Percentiles rank a stretch among this genome's conserved stretches.
Evolutionary conservation across 2,797 vertebrate genomes (phyloP).

Genomic region (Sebastolobus alascanus): DNA sequence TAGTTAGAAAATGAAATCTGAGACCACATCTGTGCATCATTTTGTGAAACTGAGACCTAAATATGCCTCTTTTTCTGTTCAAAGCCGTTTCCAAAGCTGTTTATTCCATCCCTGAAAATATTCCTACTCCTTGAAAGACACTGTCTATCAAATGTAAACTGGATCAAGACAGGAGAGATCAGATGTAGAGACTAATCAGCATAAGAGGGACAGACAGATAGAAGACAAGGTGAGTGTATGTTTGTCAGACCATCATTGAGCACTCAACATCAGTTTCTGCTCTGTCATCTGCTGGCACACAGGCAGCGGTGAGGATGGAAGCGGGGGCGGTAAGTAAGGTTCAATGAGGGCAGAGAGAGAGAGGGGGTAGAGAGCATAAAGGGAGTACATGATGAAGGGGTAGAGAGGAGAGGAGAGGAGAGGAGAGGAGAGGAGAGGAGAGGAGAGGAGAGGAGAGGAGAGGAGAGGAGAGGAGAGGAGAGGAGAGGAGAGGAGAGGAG

Average conservation of each 20-base stretch:
- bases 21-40: not conserved
- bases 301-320: conserved; percentile 10
- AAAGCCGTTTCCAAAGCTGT: not conserved
- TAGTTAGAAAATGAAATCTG: not conserved
- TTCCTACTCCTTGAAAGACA: not conserved
- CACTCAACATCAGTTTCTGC: conserved; percentile 64
- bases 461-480: not conserved
- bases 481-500: too few species aligned
- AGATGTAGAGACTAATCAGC: conserved; percentile 15
- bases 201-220: not conserved
- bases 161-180: conserved; percentile 5
- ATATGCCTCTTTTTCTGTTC: conserved; percentile 1
- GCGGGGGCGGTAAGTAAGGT: conserved; percentile 14
- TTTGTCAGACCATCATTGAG: conserved; percentile 67
- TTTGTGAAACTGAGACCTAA: not conserved
- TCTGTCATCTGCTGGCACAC: conserved; percentile 56
- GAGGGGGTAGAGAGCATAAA: not conserved
- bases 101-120: conserved; percentile 4
- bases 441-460: not conserved
- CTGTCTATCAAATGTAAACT: not conserved
- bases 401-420: not conserved
- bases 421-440: not conserved
- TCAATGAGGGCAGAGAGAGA: conserved; percentile 1
- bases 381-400: not conserved
- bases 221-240: conserved; percentile 26